Evolutionary conservation across 1,140 invertebrate species (phyloP), one percentile per base, ranked within the genome.

Genomic region (Drosophila mayri): DNA sequence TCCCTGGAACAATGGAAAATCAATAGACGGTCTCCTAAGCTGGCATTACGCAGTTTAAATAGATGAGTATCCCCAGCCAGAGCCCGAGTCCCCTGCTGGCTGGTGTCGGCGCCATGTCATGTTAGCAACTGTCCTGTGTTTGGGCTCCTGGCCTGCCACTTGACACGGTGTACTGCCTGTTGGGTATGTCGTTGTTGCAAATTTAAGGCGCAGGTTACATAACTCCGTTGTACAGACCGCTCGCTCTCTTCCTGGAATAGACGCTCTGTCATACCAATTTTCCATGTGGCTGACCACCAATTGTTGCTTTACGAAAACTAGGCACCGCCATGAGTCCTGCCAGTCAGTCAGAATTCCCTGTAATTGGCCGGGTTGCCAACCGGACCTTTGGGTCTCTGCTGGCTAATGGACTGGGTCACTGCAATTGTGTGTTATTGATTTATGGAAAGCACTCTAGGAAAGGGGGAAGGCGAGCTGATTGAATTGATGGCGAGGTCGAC

Each of bases 401-500:
- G 61, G 20, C 55, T 67, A 81, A 81, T 81, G 74, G 75, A 68
- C 71, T 83, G 76, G 81, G 81, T 83, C 64, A 79, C 41, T 64
- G 49, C 38, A 67, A 66, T 57, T 63, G 75, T 57, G 65, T 59
- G 76, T 43, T 86, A 86, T 81, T 86, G 82, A 86, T 78, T 87
- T 68, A 66, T 79, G 60, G 43, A 49, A 20, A 35, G 37, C 63
- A 25, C 61, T 49, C 14, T 20, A 10, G 52, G 11, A 46, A 12
- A 14, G 57, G 55, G 22, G 10, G n/a, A 16, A 1, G 30, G n/a
- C 40, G 28, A 46, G 37, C 18, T 86, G 68, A 86, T 85, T 87
- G 63, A 78, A 71, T 50, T 76, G 50, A 67, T 57, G 61, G 74
- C 68, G 46, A 28, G 47, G 54, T 65, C 18, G 43, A 16, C 10